Conservation (phyloP, 2,797 vertebrate genomes). For the Florisuga fusca region DNA sequence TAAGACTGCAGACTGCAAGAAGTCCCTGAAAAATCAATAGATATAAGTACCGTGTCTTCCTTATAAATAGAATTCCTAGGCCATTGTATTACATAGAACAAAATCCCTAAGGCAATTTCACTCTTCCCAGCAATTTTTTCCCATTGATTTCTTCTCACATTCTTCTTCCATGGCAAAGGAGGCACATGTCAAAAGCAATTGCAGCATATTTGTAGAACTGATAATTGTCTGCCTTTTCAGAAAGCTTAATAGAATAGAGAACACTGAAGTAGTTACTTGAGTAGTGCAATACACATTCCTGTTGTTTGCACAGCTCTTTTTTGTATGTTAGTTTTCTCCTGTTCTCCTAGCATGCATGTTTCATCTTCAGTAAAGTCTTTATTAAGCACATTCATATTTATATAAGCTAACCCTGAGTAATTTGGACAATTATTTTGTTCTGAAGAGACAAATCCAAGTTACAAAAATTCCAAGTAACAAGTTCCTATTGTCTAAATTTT, state of each 20-base stretch:
- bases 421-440: background rate
- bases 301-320: background rate
- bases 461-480: background rate
- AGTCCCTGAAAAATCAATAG: conserved; percentile 14
- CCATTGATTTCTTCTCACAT: conserved; percentile 45
- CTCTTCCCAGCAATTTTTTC: conserved; percentile 37
- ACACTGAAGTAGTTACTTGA: background rate
- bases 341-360: accelerated
- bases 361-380: background rate
- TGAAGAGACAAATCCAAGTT: background rate
- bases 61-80: conserved; percentile 35
- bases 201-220: conserved; percentile 34
- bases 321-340: background rate
- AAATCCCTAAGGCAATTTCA: conserved; percentile 35
- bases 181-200: conserved; percentile 52
- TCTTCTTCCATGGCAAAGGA: conserved; percentile 43
- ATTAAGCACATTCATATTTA: accelerated
- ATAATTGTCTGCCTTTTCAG: conserved; percentile 46
- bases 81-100: conserved; percentile 23
- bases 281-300: background rate
- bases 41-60: conserved; percentile 14
- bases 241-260: conserved; percentile 25
- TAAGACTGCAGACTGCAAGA: background rate
- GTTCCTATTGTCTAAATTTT: background rate
- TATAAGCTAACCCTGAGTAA: background rate